These are phyloP conservation scores for Parnassius orleans DNA, from an alignment of 2,888 invertebrate species.

Conservation along the genomic window DNA sequence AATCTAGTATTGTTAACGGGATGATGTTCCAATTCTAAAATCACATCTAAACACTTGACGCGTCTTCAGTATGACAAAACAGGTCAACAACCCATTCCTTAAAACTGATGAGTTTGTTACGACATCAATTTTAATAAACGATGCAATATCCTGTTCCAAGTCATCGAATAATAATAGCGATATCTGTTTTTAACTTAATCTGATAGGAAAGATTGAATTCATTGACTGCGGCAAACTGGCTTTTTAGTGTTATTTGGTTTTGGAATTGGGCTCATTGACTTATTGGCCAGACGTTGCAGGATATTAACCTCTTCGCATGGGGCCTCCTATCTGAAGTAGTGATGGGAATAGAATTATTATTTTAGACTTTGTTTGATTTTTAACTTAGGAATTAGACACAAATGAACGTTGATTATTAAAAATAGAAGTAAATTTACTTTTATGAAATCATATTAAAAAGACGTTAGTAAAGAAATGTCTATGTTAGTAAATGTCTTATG, in stretches of 20 bases:
- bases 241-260: constrained; percentile 56
- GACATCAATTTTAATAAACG: constrained; percentile 15
- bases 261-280: constrained; percentile 52
- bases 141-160: constrained; percentile 25
- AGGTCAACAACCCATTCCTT: constrained; percentile 26
- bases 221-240: constrained; percentile 48
- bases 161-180: constrained; percentile 22
- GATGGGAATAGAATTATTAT: constrained; percentile 18
- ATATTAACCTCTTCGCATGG: constrained; percentile 60
- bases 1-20: constrained; percentile 13
- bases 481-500: too few species aligned
- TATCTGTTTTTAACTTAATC: constrained; percentile 29
- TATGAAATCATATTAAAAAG: too few species aligned
- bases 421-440: too few species aligned
- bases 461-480: too few species aligned
- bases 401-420: too few species aligned
- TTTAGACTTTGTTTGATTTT: too few species aligned
- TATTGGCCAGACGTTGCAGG: constrained; percentile 58
- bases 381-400: too few species aligned
- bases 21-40: constrained; percentile 9
- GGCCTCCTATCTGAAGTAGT: constrained; percentile 4
- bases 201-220: constrained; percentile 34
- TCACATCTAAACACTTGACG: constrained; percentile 12
- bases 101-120: constrained; percentile 21
- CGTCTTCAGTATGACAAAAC: constrained; percentile 16